Evolutionary conservation across 2,113 vertebrate genomes (phyloP).

Genomic region (Aspidoscelis tigris): DNA sequence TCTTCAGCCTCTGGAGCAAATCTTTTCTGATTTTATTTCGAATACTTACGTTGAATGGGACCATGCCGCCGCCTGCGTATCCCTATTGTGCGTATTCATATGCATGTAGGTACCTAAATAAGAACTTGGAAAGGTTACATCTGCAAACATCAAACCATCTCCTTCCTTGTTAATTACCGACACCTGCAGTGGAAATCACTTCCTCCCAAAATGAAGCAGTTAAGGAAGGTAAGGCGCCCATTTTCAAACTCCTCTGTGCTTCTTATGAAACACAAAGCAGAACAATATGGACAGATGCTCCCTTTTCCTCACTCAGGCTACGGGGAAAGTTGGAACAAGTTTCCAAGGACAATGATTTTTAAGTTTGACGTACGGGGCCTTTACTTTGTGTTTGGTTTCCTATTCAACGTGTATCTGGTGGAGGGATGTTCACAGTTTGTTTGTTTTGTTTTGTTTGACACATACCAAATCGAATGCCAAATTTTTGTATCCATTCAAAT

Average conservation of each 20-base stretch:
- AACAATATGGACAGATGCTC: neutral
- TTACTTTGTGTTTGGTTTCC: too few species aligned
- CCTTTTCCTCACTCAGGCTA: neutral
- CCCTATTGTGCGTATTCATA: conserved; percentile 15
- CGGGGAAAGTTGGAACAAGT: neutral
- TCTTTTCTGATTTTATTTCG: conserved; percentile 67
- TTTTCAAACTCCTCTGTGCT: conserved; percentile 12
- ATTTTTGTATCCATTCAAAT: too few species aligned
- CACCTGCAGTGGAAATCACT: conserved; percentile 54
- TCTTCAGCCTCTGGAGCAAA: conserved; percentile 44
- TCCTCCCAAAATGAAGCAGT: conserved; percentile 27
- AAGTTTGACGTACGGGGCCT: too few species aligned
- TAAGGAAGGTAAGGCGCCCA: conserved; percentile 22
- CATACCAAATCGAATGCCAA: too few species aligned
- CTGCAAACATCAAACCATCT: conserved; percentile 35
- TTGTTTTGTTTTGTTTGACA: too few species aligned
- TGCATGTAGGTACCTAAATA: conserved; percentile 46
- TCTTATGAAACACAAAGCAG: neutral
- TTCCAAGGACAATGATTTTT: too few species aligned
- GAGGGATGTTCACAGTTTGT: too few species aligned
- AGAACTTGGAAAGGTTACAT: conserved; percentile 44
- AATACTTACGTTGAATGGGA: conserved; percentile 66
- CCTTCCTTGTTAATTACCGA: conserved; percentile 48
- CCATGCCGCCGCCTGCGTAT: too few species aligned
- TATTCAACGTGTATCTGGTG: too few species aligned